phyloP scores from a whole-genome alignment of 1,140 invertebrate species.

The Scaptomyza pallida region DNA sequence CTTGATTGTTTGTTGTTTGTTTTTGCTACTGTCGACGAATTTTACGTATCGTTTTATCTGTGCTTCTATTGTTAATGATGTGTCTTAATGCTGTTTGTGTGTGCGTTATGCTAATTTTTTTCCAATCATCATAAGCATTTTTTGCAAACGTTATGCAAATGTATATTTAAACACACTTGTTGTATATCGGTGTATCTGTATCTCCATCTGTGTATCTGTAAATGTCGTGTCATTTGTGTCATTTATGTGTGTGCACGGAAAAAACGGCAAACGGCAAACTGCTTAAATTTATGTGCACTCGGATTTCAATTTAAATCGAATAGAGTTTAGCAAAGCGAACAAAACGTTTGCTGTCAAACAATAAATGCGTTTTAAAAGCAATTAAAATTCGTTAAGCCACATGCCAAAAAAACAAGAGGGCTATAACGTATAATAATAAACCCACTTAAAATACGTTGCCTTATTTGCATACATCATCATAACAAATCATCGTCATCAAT shows the following conservation, averaged over 20 bases:
- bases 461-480: slow-evolving; percentile 59
- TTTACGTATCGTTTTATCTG: slow-evolving; percentile 24
- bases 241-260: slow-evolving; percentile 18
- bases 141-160: slow-evolving; percentile 61
- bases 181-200: slow-evolving; percentile 27
- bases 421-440: slow-evolving; percentile 63
- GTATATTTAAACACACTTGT: slow-evolving; percentile 13
- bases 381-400: slow-evolving; percentile 62
- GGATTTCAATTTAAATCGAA: slow-evolving; percentile 57
- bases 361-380: slow-evolving; percentile 71
- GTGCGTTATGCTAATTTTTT: slow-evolving; percentile 50
- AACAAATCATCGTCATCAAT: slow-evolving; percentile 27
- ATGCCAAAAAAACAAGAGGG: slow-evolving; percentile 42
- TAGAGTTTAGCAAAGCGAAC: slow-evolving; percentile 44
- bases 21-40: slow-evolving; percentile 1
- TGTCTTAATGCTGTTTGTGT: slow-evolving; percentile 38
- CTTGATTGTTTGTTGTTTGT: slow-evolving; percentile 8
- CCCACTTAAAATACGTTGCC: slow-evolving; percentile 54
- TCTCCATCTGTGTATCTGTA: slow-evolving; percentile 33
- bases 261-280: slow-evolving; percentile 21
- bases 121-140: no score
- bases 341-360: slow-evolving; percentile 67
- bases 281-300: slow-evolving; percentile 44
- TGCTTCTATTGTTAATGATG: slow-evolving; percentile 42
- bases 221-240: slow-evolving; percentile 64